Base-by-base conservation (phyloP, 2,113 vertebrate genomes). In the Taurulus bubalis region DNA sequence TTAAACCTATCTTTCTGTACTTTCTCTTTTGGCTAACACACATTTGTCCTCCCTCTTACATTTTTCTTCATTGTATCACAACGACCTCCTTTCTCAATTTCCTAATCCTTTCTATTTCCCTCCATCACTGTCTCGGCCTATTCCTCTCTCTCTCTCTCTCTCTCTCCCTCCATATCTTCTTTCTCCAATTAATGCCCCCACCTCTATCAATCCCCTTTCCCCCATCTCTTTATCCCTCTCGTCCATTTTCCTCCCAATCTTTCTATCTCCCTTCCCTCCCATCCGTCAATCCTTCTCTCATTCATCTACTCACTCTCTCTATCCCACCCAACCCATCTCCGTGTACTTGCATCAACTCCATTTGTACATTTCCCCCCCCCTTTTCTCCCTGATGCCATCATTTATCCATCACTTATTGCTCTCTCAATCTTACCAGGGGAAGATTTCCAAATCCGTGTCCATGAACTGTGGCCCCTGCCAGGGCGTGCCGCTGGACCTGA, bases 361-460 rank as follows among this genome's bases (percentile, higher is more conserved):
- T 72, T 66, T 77, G 14, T 24, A 38, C 56, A 59, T 71, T 32
- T 32, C 30, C 30, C 24, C 59, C 8, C 30, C 26, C 24, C 58
- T 6, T 40, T 26, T 30, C 32, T 51, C 38, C 34, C 16, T 24
- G n/a, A 1, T 68, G 15, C 6, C 30, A 15, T 47, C 16, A 60
- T 77, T 76, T 20, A 62, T 69, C 36, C 65, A 22, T 75, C 12
- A 15, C 22, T 42, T 26, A 59, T 20, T 59, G 36, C 40, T 78
- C 30, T 32, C 18, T 83, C 65, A 51, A 42, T 79, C 68, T 53
- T 42, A 72, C 38, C 60, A 93, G 91, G 85, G 55, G 1, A 92
- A 82, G 59, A 66, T 94, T 67, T 87, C 90, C 75, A 94, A 92
- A 67, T 92, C 92, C 0, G 56, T 90, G 32, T 94, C 93, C 74